Conservation (phyloP, 1,140 invertebrate species). For the Oryctes rhinoceros region DNA sequence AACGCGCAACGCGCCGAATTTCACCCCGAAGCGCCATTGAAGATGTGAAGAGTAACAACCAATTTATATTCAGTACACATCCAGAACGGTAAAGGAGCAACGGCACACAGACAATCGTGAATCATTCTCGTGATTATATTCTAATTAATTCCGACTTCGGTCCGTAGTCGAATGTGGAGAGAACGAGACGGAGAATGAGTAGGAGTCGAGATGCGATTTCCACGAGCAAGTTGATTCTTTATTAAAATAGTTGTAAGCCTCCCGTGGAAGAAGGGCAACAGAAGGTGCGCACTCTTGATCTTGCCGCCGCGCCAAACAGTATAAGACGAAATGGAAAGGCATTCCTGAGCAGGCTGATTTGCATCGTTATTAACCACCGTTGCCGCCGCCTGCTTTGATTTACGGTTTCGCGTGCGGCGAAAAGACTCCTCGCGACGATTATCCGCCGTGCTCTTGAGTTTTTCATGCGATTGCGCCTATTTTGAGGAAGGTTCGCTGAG, state of each 20-base stretch:
- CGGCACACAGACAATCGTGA: not conserved
- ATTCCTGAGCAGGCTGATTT: not conserved
- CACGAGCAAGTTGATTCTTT: slow-evolving; percentile 15
- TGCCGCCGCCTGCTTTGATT: not conserved
- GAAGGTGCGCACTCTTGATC: not conserved
- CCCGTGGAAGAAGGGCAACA: not conserved
- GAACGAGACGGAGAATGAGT: not conserved
- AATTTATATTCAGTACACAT: slow-evolving; percentile 22
- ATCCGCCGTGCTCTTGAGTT: not conserved
- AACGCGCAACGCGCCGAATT: not conserved
- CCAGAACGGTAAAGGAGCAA: not conserved
- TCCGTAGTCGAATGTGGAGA: not conserved
- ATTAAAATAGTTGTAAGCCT: slow-evolving; percentile 22
- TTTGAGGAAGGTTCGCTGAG: not conserved
- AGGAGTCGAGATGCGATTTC: not conserved
- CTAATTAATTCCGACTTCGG: slow-evolving; percentile 7
- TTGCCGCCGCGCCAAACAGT: not conserved
- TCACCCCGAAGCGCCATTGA: not conserved
- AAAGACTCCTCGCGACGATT: slow-evolving; percentile 13
- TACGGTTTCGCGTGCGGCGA: not conserved
- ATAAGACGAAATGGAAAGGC: not conserved
- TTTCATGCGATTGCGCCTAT: not conserved
- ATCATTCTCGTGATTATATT: slow-evolving; percentile 19
- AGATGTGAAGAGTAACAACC: not conserved
- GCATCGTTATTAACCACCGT: slow-evolving; percentile 17